phyloP scores from a whole-genome alignment of 2,888 invertebrate genomes.

The Campoplex capitator region DNA sequence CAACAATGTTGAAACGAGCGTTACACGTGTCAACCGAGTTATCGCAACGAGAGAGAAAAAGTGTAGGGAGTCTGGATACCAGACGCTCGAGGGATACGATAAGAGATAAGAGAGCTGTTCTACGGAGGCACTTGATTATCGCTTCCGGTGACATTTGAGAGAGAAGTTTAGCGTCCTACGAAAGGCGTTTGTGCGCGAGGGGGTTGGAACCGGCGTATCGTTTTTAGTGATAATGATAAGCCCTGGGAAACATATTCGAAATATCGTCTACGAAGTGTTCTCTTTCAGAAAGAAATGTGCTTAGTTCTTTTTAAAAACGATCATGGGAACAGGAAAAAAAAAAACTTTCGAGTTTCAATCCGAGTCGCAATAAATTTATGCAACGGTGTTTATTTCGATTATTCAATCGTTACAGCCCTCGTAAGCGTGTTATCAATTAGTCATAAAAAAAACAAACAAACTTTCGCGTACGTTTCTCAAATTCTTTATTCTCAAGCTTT shows the following conservation, averaged over 20 bases:
- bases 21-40: constrained; percentile 7
- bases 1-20: background rate
- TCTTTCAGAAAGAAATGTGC: background rate
- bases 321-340: background rate
- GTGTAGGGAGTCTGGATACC: constrained; percentile 39
- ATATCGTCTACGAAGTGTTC: background rate
- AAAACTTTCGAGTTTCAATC: background rate
- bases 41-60: constrained; percentile 3
- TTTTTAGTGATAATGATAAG: constrained; percentile 41
- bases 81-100: constrained; percentile 38
- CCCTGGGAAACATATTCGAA: constrained; percentile 48
- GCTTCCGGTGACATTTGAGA: constrained; percentile 57
- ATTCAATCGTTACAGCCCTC: background rate
- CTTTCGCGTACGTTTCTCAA: too few species aligned
- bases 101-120: constrained; percentile 59
- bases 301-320: background rate
- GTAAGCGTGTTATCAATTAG: too few species aligned
- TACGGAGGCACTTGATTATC: constrained; percentile 64
- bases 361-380: background rate
- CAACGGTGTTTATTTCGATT: background rate
- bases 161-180: constrained; percentile 42
- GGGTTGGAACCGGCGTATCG: constrained; percentile 37
- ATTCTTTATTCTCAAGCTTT: too few species aligned
- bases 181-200: constrained; percentile 23
- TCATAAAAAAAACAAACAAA: too few species aligned